Evolutionary conservation across 1,140 invertebrate genomes (phyloP), one percentile per base, ranked within the genome.

Genomic region (Caenorhabditis inopinata): DNA sequence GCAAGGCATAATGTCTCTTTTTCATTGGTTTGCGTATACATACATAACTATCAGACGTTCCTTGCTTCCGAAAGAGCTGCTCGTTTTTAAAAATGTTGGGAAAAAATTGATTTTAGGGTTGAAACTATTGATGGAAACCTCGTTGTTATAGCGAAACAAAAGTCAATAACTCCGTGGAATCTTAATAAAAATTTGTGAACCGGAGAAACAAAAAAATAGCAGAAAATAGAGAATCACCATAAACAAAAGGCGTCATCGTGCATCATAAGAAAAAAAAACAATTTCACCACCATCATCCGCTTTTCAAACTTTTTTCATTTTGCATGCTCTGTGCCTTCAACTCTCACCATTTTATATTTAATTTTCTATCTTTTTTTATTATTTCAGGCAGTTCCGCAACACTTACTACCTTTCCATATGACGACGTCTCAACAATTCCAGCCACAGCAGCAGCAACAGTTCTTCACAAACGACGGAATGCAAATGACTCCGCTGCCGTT

Each of bases 381-480:
- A 21, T 62, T 68, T 35, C 58, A 68, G 58, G 58, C 58, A 68
- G 25, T 68, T 29, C 58, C 58, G n/a, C 58, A 68, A 68, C 32
- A 68, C 32, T 68, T 38, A 5, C n/a, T 68, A 68, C 58, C 58
- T n/a, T 68, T 68, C 58, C 32, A 68, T 21, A 68, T 68, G 58
- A 27, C 58, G n/a, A 38, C 58, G 9, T 68, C 58, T 21, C 58
- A 68, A 21, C 58, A 68, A 21, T 38, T 68, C 18, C 58, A 29
- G 23, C 32, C 32, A 38, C 58, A 68, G n/a, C 58, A 68, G 25
- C 32, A 32, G 23, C 53, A 62, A 14, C 53, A 68, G 58, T 68
- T 42, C 27, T 68, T 68, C 21, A 18, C 58, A 21, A 42, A 42
- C 11, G 58, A 42, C 11, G 58, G 32, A 38, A 68, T 68, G n/a